Conservation (phyloP, 2,888 invertebrate species). For the Julus scanicus region DNA sequence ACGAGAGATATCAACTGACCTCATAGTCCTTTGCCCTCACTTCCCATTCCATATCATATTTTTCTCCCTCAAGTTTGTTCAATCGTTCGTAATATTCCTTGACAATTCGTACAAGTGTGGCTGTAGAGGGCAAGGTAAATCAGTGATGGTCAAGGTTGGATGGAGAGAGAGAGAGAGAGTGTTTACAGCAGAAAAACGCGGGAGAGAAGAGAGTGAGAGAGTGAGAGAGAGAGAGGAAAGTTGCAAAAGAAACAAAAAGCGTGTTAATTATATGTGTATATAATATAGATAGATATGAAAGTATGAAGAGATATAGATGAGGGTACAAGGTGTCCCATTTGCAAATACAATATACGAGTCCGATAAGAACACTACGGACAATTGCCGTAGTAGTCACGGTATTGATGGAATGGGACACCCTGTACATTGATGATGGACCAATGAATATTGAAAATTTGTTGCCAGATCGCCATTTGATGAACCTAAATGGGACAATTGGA, state of each 20-base stretch:
- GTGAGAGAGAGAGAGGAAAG: constrained; percentile 1
- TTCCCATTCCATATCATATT: constrained; percentile 98
- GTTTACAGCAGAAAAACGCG: constrained; percentile 36
- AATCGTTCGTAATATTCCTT: constrained; percentile 93
- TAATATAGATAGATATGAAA: neutral
- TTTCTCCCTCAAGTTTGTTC: constrained; percentile 93
- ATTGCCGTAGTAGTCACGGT: neutral
- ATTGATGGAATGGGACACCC: neutral
- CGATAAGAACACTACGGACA: too few relatives aligned
- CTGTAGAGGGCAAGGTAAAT: constrained; percentile 69
- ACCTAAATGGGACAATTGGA: neutral
- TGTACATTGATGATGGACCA: neutral
- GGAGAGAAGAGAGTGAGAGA: neutral
- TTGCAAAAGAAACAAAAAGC: constrained; percentile 19
- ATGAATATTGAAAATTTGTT: neutral
- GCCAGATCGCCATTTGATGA: neutral
- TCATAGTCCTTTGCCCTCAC: constrained; percentile 95
- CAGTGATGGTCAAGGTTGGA: constrained; percentile 12
- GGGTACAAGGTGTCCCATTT: neutral
- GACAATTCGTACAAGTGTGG: constrained; percentile 94
- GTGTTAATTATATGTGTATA: neutral
- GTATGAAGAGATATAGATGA: neutral
- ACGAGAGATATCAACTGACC: constrained; percentile 72
- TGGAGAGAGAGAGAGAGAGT: neutral
- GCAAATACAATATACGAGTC: neutral